These are phyloP conservation scores for Drosophila seguyi DNA, from an alignment of 1,140 invertebrate species.

Conservation along the genomic window DNA sequence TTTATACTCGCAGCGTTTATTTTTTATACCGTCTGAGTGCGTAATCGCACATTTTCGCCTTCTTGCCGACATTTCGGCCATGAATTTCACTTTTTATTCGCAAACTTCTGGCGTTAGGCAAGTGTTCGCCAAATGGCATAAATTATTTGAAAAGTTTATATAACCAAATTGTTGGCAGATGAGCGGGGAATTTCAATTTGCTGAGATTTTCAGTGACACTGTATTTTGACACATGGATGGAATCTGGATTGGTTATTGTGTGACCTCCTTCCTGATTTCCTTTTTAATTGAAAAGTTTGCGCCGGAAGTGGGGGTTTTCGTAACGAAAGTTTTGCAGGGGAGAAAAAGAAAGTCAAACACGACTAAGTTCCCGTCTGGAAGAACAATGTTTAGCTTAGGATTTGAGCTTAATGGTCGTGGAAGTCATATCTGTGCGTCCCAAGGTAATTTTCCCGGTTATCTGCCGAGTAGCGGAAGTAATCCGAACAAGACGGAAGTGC, in stretches of 20 bases:
- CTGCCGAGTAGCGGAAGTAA: conserved; percentile 42
- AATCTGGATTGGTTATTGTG: conserved; percentile 1
- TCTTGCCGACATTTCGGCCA: conserved; percentile 26
- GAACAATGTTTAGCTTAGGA: conserved; percentile 48
- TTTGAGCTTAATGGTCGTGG: conserved; percentile 32
- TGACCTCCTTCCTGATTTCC: conserved; percentile 24
- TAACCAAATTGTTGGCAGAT: conserved; percentile 61
- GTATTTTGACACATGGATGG: conserved; percentile 29
- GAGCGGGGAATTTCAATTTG: conserved; percentile 19
- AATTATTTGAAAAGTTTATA: conserved; percentile 76
- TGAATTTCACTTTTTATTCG: conserved; percentile 69
- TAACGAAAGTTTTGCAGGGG: conserved; percentile 7
- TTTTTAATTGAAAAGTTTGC: conserved; percentile 75
- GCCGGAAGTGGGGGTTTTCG: not conserved
- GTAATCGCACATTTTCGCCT: conserved; percentile 50
- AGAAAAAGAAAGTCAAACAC: conserved; percentile 14
- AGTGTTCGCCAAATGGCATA: conserved; percentile 69
- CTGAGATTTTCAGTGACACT: conserved; percentile 11
- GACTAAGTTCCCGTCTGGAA: conserved; percentile 3
- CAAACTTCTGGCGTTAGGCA: conserved; percentile 49
- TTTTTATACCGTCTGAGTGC: conserved; percentile 31
- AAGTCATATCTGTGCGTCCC: conserved; percentile 34
- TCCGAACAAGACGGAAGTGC: conserved; percentile 26
- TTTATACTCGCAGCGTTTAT: conserved; percentile 17
- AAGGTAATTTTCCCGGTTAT: conserved; percentile 51